A percentile compares a stretch with the other conserved stretches of the same genome.
Conservation (phyloP, 1,140 invertebrate genomes). For the Triops cancriformis region DNA sequence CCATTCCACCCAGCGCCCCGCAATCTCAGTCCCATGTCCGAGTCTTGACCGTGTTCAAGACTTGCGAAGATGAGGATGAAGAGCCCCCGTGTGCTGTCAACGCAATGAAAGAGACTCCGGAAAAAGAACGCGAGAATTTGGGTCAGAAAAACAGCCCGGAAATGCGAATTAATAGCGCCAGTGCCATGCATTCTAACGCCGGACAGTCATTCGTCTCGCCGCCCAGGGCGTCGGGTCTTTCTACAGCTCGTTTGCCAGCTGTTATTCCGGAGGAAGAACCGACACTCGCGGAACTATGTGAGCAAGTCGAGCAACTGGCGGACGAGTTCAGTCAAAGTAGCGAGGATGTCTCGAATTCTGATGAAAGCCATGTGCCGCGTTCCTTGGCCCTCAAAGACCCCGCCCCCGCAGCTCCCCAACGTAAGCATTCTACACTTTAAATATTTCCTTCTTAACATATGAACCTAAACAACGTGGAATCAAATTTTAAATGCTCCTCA, state of each 20-base stretch:
- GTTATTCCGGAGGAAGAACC: not conserved
- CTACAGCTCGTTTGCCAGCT: not conserved
- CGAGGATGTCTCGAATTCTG: conserved; percentile 20
- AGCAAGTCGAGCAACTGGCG: conserved; percentile 29
- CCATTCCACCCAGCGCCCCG: not conserved
- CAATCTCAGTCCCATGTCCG: conserved; percentile 37
- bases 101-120: conserved; percentile 26
- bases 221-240: not conserved
- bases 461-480: no score
- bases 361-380: conserved; percentile 12
- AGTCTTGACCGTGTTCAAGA: conserved; percentile 54
- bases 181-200: conserved; percentile 7
- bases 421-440: not conserved
- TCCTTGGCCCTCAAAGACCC: not conserved
- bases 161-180: not conserved
- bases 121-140: conserved; percentile 27
- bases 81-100: conserved; percentile 17
- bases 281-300: conserved; percentile 28
- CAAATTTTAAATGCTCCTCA: not conserved
- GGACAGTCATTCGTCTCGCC: no score
- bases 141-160: conserved; percentile 24
- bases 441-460: no score
- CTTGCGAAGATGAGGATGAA: conserved; percentile 46
- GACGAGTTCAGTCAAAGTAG: conserved; percentile 27
- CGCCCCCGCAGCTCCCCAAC: not conserved